Base-by-base conservation (phyloP, 2,797 vertebrate species). In the Morus bassanus region DNA sequence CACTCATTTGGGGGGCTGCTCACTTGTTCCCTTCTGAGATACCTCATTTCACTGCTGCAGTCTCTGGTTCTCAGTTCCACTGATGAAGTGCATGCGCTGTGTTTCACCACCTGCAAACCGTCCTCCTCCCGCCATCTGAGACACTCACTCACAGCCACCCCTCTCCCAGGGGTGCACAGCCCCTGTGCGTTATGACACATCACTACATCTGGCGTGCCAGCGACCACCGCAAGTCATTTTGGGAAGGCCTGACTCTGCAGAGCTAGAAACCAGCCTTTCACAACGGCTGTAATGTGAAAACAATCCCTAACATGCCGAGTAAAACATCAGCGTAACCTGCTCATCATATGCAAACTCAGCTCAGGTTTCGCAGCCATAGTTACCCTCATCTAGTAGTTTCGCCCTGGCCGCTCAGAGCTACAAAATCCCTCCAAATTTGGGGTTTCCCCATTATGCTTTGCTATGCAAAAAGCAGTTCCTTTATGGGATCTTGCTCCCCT, bases 61-160 rank as follows among this genome's bases (percentile, higher is more conserved):
- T 37, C 63, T 69, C 82, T 24, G 11, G 6, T 59, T 90, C 63
- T 91, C 77, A 61, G 50, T 37, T 89, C 69, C 33, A 57, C 60
- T 67, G n/a, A 54, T 45, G 8, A 92, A 81, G 60, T 18, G 27
- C 27, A 41, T 3, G 14, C 0, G 6, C 37, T 59, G 27, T 0
- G 0, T 43, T 82, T 73, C 63, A 54, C 14, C n/a, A 92, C 53
- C 72, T 88, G 84, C 75, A 85, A 86, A 67, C 4, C 1, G 0
- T 37, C 48, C 31, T 54, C 31, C 30, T 76, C 41, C 57, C 4
- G 3, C 74, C 18, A 12, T 13, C 48, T 19, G 0, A 57, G 57
- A 51, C 1, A 0, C n/a, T 68, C 0, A 0, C 24, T 28, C 0
- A 0, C 61, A 92, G 46, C 18, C 59, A 27, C 53, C n/a, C 18